Percentiles rank a stretch among this genome's conserved stretches.
Evolutionary conservation across 2,113 vertebrate species (phyloP).

Genomic region (Vimba vimba): DNA sequence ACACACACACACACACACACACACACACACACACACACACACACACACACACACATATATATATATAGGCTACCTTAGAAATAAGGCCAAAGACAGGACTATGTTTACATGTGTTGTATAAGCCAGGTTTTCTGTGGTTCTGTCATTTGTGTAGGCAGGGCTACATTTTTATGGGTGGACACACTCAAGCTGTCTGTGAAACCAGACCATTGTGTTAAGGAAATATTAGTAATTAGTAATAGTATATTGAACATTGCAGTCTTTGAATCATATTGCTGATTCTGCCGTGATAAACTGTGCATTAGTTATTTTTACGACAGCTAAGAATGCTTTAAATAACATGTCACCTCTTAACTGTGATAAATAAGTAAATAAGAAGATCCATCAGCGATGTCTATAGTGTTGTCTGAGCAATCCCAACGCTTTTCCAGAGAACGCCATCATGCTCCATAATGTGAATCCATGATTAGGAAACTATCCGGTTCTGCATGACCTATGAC

Average conservation of each 20-base stretch:
- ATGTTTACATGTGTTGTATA: too few relatives aligned
- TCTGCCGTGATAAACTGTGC: background rate
- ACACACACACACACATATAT: too few relatives aligned
- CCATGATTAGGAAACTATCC: constrained; percentile 47
- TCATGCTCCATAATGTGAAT: background rate
- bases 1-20: too few relatives aligned
- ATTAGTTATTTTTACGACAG: background rate
- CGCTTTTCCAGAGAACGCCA: background rate
- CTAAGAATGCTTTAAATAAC: background rate
- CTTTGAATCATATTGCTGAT: background rate
- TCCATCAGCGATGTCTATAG: background rate
- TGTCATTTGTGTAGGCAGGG: too few relatives aligned
- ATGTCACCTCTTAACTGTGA: background rate
- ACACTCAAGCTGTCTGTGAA: too few relatives aligned
- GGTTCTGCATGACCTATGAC: constrained; percentile 64
- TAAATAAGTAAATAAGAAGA: background rate
- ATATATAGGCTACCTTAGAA: too few relatives aligned
- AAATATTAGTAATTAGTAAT: background rate
- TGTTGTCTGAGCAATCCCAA: background rate
- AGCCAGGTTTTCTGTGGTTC: too few relatives aligned
- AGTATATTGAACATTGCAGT: background rate
- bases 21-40: too few relatives aligned
- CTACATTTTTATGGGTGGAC: too few relatives aligned
- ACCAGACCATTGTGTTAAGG: too few relatives aligned
- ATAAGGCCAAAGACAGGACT: too few relatives aligned